These are phyloP conservation scores for Neodiprion fabricii DNA, from an alignment of 1,140 invertebrate genomes.

Conservation along the genomic window DNA sequence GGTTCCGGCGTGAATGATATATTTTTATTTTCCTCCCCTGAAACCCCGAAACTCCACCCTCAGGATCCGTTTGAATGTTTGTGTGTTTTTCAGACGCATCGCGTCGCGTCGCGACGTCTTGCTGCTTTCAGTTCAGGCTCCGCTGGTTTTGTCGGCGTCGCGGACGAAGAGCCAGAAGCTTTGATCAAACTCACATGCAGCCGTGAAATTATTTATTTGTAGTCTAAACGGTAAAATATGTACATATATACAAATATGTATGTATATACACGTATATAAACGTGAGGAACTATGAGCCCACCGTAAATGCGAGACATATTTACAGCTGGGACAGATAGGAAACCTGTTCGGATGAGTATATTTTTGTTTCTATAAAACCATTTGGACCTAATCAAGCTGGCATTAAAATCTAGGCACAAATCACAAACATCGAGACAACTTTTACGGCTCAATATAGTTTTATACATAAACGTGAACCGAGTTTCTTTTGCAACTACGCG, in stretches of 20 bases:
- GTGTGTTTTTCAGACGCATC: conserved; percentile 2
- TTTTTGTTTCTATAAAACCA: conserved; percentile 3
- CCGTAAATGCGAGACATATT: neutral
- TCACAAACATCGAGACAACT: neutral
- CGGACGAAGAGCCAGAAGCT: neutral
- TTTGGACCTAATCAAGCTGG: neutral
- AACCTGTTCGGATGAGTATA: neutral
- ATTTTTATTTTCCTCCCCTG: neutral
- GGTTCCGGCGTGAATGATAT: conserved; percentile 4
- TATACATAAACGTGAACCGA: neutral
- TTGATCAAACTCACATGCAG: neutral
- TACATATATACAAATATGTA: too few relatives aligned
- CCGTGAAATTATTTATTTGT: conserved; percentile 7
- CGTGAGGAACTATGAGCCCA: neutral
- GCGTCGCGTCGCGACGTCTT: neutral
- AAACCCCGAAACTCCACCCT: neutral
- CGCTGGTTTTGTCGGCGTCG: neutral
- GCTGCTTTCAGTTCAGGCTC: too few relatives aligned
- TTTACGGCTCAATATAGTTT: neutral
- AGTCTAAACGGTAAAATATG: neutral
- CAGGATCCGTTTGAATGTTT: neutral
- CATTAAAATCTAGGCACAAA: neutral
- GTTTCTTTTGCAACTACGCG: neutral
- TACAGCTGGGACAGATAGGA: neutral
- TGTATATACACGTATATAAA: neutral